Evolutionary conservation across 2,113 vertebrate genomes (phyloP).

Genomic region (Sitta europaea): DNA sequence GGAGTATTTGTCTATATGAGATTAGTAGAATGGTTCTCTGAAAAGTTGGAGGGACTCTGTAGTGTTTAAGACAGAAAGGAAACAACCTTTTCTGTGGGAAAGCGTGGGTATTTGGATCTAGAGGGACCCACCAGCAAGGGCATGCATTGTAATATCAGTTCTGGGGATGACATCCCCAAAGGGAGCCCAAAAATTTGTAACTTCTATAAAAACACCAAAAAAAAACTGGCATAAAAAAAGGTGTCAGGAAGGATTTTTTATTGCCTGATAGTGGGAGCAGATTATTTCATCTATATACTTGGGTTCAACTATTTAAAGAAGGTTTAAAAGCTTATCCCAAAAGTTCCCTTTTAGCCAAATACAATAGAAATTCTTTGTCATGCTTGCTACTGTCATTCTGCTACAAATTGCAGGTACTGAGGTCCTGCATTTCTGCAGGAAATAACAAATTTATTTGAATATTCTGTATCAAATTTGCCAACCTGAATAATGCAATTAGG

Average conservation of each 20-base stretch:
- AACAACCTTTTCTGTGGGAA: not conserved
- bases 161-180: not conserved
- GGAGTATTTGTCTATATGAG: not conserved
- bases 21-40: not conserved
- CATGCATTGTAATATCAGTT: not conserved
- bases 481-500: not conserved
- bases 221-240: not conserved
- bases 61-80: not conserved
- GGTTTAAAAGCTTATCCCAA: not conserved
- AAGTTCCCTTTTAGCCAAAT: not conserved
- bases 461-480: not conserved
- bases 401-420: fast-evolving
- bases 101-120: not conserved
- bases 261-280: not conserved
- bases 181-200: not conserved
- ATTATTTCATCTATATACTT: not conserved
- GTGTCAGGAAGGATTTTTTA: not conserved
- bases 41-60: not conserved
- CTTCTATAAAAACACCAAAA: not conserved
- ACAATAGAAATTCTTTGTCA: not conserved
- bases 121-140: not conserved
- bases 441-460: not conserved
- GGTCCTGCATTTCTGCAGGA: not conserved
- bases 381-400: not conserved
- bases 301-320: not conserved